Base-by-base conservation (phyloP, 2,888 invertebrate genomes). In the Escarpia spicata region DNA sequence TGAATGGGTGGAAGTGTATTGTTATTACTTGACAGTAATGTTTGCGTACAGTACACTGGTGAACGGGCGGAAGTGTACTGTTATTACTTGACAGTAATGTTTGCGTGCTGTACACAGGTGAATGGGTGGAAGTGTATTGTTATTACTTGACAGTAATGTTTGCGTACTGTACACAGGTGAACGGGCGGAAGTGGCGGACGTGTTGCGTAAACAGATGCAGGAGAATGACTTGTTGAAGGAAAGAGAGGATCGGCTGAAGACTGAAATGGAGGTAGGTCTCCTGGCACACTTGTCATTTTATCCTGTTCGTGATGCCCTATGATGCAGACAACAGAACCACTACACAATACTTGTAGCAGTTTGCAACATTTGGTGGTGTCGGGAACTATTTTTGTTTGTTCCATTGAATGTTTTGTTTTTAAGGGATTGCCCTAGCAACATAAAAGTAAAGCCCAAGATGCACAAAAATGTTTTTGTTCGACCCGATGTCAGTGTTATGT, bases 151-250 rank as follows among this genome's bases (percentile, higher is more conserved):
- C 52, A 52, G 12, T 52, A 26, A 75, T 75, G 75, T 75, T 75
- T 6, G 26, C 37, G 37, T 37, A 37, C 37, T 52, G 52, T 15
- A 52, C 92, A n/a, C 45, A 96, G 96, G 93, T 93, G 95, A 95
- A 89, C 94, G 94, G 92, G 95, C 95, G 92, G 94, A 94, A 92
- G 94, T 95, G 91, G 92, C 94, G 43, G 95, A 95, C 58, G 94
- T 94, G 91, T 93, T 95, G 15, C 93, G 95, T 43, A 93, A 95
- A 90, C 95, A 95, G 26, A 93, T 95, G 44, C 94, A 95, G 90
- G 96, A 96, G 92, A 92, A 95, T 31, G 95, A 95, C 90, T 95
- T 95, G 93, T 94, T 94, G 90, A 95, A 95, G 92, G 96, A 96
- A 91, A 94, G 95, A 92, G 95, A 96, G 92, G 95, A 95, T 8